Evolutionary conservation across 2,113 vertebrate species (phyloP).

Genomic region (Bettongia penicillata): DNA sequence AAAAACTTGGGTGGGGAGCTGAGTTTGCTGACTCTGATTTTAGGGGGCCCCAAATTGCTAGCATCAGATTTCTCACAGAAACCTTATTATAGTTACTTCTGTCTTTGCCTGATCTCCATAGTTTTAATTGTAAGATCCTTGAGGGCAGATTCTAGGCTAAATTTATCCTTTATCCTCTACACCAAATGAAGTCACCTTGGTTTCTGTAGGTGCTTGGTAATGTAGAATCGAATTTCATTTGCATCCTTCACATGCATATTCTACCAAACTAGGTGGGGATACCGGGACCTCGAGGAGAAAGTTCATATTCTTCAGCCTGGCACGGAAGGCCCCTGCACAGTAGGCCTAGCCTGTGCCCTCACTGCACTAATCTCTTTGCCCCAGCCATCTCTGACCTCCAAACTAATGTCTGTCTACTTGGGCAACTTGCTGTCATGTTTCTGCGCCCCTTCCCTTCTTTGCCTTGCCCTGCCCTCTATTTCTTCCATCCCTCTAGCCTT

Average conservation of each 20-base stretch:
- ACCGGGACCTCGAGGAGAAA: no score
- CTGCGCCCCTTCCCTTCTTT: accelerated
- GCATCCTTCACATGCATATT: not conserved
- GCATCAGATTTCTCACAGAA: not conserved
- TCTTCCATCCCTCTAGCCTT: not conserved
- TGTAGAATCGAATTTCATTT: not conserved
- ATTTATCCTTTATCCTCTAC: not conserved
- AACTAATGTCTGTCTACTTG: not conserved
- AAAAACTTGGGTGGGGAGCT: not conserved
- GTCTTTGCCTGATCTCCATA: not conserved
- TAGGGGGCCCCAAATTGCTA: not conserved
- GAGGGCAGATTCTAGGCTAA: not conserved
- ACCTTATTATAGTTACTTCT: not conserved
- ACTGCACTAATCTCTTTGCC: not conserved
- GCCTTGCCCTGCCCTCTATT: no score
- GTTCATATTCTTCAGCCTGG: not conserved
- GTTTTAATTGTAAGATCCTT: not conserved
- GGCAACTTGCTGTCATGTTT: no score
- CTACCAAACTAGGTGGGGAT: not conserved
- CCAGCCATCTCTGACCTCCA: accelerated
- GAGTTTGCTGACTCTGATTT: not conserved
- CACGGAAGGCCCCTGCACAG: not conserved
- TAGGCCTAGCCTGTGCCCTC: not conserved
- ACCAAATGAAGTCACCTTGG: not conserved
- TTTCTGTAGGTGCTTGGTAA: not conserved